Conservation (phyloP, 2,797 vertebrate species). For the Hafferia zeledoni region DNA sequence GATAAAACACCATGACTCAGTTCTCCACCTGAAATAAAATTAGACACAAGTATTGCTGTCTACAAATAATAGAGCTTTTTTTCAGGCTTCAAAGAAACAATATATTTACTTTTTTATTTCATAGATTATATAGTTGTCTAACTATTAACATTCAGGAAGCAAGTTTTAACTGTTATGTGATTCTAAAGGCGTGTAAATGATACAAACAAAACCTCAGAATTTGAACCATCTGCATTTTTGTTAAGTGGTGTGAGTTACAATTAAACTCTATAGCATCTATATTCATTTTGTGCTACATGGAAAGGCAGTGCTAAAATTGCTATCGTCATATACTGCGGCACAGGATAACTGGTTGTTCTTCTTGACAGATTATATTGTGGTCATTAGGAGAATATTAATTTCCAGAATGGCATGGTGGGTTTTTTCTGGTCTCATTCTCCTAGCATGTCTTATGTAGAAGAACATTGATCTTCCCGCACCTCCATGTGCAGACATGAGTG, state of each 20-base stretch:
- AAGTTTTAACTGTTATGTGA: not conserved
- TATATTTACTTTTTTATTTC: not conserved
- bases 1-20: not conserved
- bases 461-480: fast-evolving
- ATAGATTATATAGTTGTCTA: not conserved
- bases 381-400: not conserved
- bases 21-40: not conserved
- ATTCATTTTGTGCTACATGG: fast-evolving
- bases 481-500: not conserved
- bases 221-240: not conserved
- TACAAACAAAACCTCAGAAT: not conserved
- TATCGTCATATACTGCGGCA: not conserved
- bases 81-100: not conserved
- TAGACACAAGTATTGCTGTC: not conserved
- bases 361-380: not conserved
- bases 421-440: not conserved
- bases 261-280: not conserved
- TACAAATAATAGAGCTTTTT: not conserved
- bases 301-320: not conserved
- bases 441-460: not conserved
- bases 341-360: not conserved
- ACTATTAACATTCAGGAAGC: not conserved
- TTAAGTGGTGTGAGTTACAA: not conserved
- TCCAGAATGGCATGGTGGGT: not conserved
- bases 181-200: not conserved